Base-by-base conservation (phyloP, 2,113 vertebrate genomes). In the Brachionichthys hirsutus region DNA sequence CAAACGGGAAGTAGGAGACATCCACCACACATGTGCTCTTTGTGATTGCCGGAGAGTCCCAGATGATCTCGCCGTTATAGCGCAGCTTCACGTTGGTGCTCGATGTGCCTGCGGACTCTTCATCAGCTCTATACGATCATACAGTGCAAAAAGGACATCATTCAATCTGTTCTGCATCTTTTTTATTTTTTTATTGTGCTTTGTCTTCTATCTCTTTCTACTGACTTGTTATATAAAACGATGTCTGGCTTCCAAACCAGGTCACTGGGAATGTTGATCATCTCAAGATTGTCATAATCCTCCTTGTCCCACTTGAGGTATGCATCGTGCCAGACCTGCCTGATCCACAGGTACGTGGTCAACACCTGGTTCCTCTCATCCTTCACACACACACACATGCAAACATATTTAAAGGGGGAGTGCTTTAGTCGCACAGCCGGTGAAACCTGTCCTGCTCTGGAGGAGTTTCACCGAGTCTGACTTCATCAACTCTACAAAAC, bases 181-280 rank as follows among this genome's bases (percentile, higher is more conserved):
- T 38, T 38, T 38, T 38, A 11, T 38, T 38, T 38, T 38, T 38
- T 38, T 38, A 7, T 38, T 38, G 36, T 12, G 12, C 8, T 50
- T 49, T 14, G 19, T 11, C 7, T 9, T 18, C 1, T 14, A 10
- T 51, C 8, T 42, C 8, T 48, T 30, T 14, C 54, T 43, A 82
- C 85, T 80, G 43, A 98, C 97, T 98, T 99, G 90, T 99, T 99
- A 72, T 99, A 99, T 0, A 99, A 90, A 54, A 97, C 95, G 8
- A 99, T 98, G 81, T 99, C 97, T 0, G 97, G 97, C 77, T 95
- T 97, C 97, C 97, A 99, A 59, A 99, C 95, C 62, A 95, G 87
- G 79, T 90, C 91, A 13, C 95, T 95, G 62, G 97, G 97, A 72
- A 99, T 98, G 77, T 95, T 92, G 77, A 99, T 96, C 62, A 96